Evolutionary conservation across 2,888 invertebrate genomes (phyloP).

Genomic region (Myopa testacea): DNA sequence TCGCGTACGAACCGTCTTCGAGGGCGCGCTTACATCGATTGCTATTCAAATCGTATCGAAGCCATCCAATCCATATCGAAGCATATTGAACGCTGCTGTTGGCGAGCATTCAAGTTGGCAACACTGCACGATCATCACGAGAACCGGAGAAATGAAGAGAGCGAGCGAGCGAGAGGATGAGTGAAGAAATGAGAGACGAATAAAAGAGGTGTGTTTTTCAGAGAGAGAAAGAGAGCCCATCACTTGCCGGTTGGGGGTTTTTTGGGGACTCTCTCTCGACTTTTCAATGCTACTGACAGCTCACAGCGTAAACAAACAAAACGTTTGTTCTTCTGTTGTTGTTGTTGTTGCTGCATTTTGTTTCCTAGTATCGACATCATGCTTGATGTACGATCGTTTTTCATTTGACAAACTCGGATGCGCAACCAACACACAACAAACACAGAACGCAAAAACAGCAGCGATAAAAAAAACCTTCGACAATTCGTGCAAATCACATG

Average conservation of each 20-base stretch:
- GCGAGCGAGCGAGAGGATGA: conserved; percentile 6
- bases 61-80: conserved; percentile 44
- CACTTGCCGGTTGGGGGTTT: conserved; percentile 20
- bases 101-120: conserved; percentile 46
- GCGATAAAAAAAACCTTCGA: background rate
- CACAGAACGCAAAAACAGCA: background rate
- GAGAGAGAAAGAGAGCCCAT: background rate
- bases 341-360: conserved; percentile 6
- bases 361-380: conserved; percentile 19
- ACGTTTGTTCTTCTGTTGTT: conserved; percentile 24
- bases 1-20: conserved; percentile 30
- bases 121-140: conserved; percentile 42
- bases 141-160: conserved; percentile 28
- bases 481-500: background rate
- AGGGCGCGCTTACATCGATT: conserved; percentile 53
- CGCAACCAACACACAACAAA: background rate
- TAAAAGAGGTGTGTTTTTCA: background rate
- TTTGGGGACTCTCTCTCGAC: background rate
- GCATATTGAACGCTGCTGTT: conserved; percentile 46
- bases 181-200: conserved; percentile 41
- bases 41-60: conserved; percentile 51
- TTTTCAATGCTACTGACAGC: background rate
- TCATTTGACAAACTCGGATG: conserved; percentile 28
- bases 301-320: conserved; percentile 11
- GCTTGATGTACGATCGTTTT: conserved; percentile 19